Conservation (phyloP, 2,113 vertebrate species). For the Uria aalge region DNA sequence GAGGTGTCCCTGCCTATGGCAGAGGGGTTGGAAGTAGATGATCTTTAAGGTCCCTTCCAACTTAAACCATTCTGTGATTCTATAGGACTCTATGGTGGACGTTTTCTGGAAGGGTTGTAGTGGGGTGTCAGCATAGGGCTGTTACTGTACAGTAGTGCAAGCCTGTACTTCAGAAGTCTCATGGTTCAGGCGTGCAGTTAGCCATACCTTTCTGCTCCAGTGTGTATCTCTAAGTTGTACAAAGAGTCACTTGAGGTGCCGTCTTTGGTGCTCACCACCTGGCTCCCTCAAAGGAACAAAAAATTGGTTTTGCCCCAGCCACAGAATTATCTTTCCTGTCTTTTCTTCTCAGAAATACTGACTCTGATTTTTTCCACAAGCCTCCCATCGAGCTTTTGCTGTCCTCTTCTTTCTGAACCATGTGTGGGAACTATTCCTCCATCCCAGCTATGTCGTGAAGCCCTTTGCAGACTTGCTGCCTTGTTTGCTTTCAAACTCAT, state of each 20-base stretch:
- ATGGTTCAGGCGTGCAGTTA: neutral
- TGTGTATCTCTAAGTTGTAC: neutral
- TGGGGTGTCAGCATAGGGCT: neutral
- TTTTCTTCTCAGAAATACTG: neutral
- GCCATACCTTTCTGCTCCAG: neutral
- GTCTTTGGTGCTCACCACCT: neutral
- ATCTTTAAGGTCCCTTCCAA: neutral
- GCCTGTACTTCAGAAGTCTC: neutral
- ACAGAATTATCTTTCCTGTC: neutral
- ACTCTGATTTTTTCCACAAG: neutral
- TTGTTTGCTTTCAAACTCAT: neutral
- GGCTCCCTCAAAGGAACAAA: neutral
- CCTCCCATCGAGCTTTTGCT: neutral
- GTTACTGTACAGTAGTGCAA: neutral
- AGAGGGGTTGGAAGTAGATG: neutral
- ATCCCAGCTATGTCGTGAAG: neutral
- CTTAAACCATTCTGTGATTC: neutral
- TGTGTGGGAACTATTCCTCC: neutral
- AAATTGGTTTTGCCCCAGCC: neutral
- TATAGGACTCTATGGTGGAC: neutral
- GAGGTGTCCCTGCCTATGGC: neutral
- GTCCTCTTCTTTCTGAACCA: neutral
- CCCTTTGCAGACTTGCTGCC: neutral
- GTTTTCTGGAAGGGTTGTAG: neutral
- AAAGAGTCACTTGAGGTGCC: neutral